Percentiles rank a stretch among this genome's conserved stretches.
These are phyloP conservation scores for Platalea minor DNA, from an alignment of 2,797 vertebrate species.

Conservation along the genomic window DNA sequence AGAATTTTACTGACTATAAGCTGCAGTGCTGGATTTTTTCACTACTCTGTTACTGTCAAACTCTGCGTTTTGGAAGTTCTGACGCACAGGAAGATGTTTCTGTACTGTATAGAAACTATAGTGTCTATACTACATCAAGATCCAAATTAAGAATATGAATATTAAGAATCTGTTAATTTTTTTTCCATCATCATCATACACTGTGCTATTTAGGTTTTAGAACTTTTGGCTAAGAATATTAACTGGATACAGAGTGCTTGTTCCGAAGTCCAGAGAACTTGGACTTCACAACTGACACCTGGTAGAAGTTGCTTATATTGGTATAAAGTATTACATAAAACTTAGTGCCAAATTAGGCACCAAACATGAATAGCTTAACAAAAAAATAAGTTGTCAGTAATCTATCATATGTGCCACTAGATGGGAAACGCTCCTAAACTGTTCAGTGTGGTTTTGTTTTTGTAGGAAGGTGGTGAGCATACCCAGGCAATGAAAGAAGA, in stretches of 20 bases:
- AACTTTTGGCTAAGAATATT: neutral
- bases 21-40: neutral
- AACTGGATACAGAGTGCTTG: neutral
- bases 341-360: neutral
- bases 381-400: neutral
- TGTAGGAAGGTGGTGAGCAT: conserved; percentile 84
- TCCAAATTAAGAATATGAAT: neutral
- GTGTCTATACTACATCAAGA: neutral
- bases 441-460: neutral
- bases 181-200: neutral
- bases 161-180: neutral
- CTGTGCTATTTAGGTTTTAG: neutral
- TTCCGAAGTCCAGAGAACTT: neutral
- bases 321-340: neutral
- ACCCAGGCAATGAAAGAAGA: conserved; percentile 87
- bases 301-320: neutral
- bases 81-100: neutral
- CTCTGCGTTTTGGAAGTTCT: neutral
- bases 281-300: neutral
- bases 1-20: neutral
- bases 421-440: neutral
- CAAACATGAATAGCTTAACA: neutral
- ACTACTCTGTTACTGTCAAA: neutral
- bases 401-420: neutral
- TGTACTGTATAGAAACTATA: neutral